phyloP scores from a whole-genome alignment of 2,797 vertebrate species.

The Glyptemys insculpta region DNA sequence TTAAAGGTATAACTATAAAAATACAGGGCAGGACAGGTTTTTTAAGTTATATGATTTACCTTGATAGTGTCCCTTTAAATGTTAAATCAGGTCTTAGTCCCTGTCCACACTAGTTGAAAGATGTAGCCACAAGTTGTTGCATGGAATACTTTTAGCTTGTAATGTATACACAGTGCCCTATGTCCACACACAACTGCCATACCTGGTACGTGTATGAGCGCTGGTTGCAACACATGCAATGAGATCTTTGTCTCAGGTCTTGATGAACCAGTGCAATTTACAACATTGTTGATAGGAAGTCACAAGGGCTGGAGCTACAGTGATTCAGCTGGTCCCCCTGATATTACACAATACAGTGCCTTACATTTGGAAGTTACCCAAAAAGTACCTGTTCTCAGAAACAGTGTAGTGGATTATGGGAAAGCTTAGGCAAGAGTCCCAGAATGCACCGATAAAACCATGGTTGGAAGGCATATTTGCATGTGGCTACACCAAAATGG shows the following conservation, averaged over 20 bases:
- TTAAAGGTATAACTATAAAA: background rate
- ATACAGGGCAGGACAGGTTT: background rate
- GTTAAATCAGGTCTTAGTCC: background rate
- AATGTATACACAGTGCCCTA: background rate
- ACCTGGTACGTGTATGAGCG: background rate
- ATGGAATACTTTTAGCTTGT: background rate
- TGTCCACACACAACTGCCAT: background rate
- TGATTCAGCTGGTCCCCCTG: background rate
- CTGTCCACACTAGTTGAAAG: background rate
- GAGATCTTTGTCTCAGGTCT: background rate
- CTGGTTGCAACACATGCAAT: background rate
- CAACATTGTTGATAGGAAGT: background rate
- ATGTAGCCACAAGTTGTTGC: background rate
- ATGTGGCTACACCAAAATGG: background rate
- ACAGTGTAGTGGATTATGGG: background rate
- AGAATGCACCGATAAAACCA: background rate
- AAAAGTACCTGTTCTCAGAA: background rate
- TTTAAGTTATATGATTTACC: background rate
- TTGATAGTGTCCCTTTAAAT: background rate
- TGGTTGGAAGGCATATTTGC: background rate
- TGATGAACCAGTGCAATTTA: background rate
- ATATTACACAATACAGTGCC: accelerated
- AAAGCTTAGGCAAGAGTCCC: background rate
- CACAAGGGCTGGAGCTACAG: background rate
- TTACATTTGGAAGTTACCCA: background rate